Base-by-base conservation (phyloP, 2,888 invertebrate species). In the Tinea semifulvella region DNA sequence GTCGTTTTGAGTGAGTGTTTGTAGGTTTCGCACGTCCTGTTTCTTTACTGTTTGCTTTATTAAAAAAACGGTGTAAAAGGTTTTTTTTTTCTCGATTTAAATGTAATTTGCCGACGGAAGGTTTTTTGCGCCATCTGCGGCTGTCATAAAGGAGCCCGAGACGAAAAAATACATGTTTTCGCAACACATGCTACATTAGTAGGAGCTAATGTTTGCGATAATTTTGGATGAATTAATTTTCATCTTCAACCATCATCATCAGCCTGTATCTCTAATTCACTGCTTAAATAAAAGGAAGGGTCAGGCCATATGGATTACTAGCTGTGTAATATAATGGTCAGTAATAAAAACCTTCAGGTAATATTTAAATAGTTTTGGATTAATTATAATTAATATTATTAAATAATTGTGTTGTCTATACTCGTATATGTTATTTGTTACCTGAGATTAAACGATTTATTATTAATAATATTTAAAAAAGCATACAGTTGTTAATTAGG, bases 51-150 rank as follows among this genome's bases (percentile, higher is more conserved):
- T 46, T 48, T 48, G 45, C 49, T 52, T 51, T 59, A 56, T 53
- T 54, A 60, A 55, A 56, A 51, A 50, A 13, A 52, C 51, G 52
- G 46, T 44, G 45, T 46, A 44, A 22, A 18, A 14, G 10, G 49
- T 49, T 55, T 51, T 47, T 50, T 58, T 56, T 53, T 50, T 53
- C 54, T 55, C 58, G 51, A 63, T 67, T 64, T 60, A 63, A 62
- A 66, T 66, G 63, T 60, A 63, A 64, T 64, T 64, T 60, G 56
- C 53, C 49, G 49, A 48, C 51, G 51, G 54, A 56, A 56, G 52
- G 46, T 49, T 51, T n/a, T 49, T 50, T 25, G 48, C 53, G 49
- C 52, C 52, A 50, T 54, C 52, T 56, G 53, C 54, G 52, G 47
- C 53, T 51, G 52, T 53, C 54, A 57, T 55, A 55, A 54, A 53